Evolutionary conservation across 1,140 invertebrate genomes (phyloP).

Genomic region (Zaprionus capensis): DNA sequence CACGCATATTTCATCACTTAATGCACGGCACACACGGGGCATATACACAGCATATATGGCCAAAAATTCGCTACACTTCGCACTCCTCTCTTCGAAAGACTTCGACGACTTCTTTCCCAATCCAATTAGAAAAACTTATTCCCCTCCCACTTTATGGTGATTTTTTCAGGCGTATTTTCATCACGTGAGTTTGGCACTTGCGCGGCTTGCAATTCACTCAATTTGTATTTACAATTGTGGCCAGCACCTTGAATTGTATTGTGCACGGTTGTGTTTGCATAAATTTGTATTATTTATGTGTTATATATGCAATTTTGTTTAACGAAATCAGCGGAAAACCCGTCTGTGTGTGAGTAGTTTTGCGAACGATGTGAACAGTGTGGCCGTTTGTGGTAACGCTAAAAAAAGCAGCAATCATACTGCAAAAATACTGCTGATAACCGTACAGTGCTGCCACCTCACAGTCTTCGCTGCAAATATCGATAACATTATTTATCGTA

Average conservation of each 20-base stretch:
- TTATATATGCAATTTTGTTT: constrained; percentile 62
- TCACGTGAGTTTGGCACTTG: constrained; percentile 64
- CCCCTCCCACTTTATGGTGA: constrained; percentile 67
- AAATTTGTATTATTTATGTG: constrained; percentile 64
- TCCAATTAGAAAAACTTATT: constrained; percentile 64
- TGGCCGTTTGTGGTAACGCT: not conserved
- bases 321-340: constrained; percentile 60
- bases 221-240: constrained; percentile 35
- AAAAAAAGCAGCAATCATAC: not conserved
- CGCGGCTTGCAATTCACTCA: constrained; percentile 2
- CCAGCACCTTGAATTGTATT: constrained; percentile 38
- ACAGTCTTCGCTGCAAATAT: not conserved
- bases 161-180: constrained; percentile 76
- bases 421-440: constrained; percentile 16
- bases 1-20: constrained; percentile 25
- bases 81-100: not conserved
- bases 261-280: constrained; percentile 38
- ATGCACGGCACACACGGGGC: not conserved
- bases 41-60: not conserved
- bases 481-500: not conserved
- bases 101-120: constrained; percentile 20
- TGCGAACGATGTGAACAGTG: constrained; percentile 44
- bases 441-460: constrained; percentile 21
- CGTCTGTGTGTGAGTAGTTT: constrained; percentile 58
- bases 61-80: constrained; percentile 41